Conservation (phyloP, 2,113 vertebrate genomes). For the Procavia capensis region DNA sequence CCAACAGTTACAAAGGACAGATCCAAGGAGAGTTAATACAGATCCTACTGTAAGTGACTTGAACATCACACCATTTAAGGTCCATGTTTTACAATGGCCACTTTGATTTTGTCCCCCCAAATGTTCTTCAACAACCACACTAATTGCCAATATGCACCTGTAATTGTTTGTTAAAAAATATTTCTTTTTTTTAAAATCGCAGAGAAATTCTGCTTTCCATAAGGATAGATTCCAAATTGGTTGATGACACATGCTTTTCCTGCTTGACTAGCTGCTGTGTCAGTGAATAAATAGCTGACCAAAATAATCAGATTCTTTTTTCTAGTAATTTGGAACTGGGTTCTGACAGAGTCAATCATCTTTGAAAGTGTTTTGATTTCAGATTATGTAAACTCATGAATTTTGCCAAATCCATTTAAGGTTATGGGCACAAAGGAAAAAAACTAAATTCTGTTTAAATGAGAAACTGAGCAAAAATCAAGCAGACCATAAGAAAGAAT, state of each 20-base stretch:
- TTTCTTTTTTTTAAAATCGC: too few relatives aligned
- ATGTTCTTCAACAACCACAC: neutral
- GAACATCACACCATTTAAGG: neutral
- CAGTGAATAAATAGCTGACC: neutral
- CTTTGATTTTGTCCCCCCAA: neutral
- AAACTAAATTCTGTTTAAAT: neutral
- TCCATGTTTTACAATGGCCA: neutral
- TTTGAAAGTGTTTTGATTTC: conserved; percentile 33
- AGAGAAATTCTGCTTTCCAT: neutral
- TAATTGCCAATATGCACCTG: neutral
- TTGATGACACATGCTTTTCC: neutral
- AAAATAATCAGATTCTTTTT: neutral
- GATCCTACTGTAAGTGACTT: neutral
- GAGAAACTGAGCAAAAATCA: neutral
- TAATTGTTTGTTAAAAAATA: neutral
- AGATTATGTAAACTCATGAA: neutral
- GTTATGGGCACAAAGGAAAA: neutral
- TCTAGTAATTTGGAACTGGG: neutral
- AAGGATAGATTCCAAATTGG: neutral
- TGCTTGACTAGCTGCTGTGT: neutral
- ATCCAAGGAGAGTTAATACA: neutral
- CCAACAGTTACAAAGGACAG: neutral
- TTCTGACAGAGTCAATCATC: neutral
- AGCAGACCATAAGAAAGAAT: neutral
- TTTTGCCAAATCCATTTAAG: neutral